Evolutionary conservation across 2,113 vertebrate genomes (phyloP), one percentile per base, ranked within the genome.

Genomic region (Anarhynchus alexandrinus): DNA sequence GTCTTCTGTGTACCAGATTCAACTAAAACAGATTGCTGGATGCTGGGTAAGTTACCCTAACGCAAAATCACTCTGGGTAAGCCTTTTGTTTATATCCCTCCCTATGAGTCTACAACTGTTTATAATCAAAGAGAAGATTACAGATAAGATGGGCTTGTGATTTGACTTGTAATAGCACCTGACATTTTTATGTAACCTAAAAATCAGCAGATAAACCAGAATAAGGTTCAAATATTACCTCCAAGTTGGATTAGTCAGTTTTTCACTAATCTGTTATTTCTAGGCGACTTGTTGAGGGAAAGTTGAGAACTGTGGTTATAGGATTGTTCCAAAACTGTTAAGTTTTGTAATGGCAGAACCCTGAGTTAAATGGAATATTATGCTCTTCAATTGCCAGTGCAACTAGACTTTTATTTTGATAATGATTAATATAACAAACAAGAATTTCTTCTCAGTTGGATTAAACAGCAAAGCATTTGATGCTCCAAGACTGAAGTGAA

Each of bases 121-220:
- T 43, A 89, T 78, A 93, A 94, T 86, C 93, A 74, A 94, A 83
- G 80, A 88, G 81, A 95, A 94, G 72, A 84, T 92, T 94, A 93
- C 36, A 84, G 77, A 70, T 91, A 86, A 89, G 64, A 78, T 6
- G 6, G 45, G 47, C 72, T 94, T 91, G 73, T 81, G 73, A 94
- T 74, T 78, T 86, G 57, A 92, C 93, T 92, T 92, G 74, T 58
- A 93, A 90, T 54, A 92, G 86, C 58, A 96, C 81, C 73, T 92
- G 34, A 74, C 29, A 62, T 43, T 92, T 95, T 94, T 66, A 94
- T 4, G 4, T 61, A 90, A 95, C 49, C 34, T 43, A 78, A 91
- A 71, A 77, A 70, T 73, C 67, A 70, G 30, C 81, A 83, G 59
- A 61, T 38, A 81, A 77, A 85, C 36, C 29, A 93, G 42, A 94